Base-by-base conservation (phyloP, 2,888 invertebrate genomes). In the Tenthredo amoena region DNA sequence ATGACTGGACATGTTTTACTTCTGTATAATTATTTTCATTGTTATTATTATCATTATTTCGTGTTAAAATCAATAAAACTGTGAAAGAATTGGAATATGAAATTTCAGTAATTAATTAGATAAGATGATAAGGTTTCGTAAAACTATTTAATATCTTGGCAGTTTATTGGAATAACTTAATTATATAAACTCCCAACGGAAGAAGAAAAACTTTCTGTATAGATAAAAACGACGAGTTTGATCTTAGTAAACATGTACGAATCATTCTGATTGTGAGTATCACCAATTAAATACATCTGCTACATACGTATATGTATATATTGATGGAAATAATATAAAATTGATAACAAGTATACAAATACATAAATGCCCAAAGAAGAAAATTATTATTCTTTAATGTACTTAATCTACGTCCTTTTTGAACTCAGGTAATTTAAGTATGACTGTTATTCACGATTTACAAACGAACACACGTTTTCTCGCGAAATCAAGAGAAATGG, bases 391-490 rank as follows among this genome's bases (percentile, higher is more conserved):
- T 62, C 9, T 77, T 34, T 31, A 31, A 55, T 50, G 15, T 50
- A 55, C 37, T 26, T 31, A 50, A 62, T 40, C 68, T 83, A 68
- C 68, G 65, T 83, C 43, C 47, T 65, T 77, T 83, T 47, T 83
- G 47, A 83, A 83, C 83, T 83, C 83, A 83, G 83, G 83, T 83
- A 83, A 83, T 83, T 83, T 12, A 83, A 83, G 83, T 71, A 71
- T 83, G 71, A 83, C 83, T 71, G 47, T 18, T 47, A 15, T 21
- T 65, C 47, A 71, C 43, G 47, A 21, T 65, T 47, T 47, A 50
- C 9, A 18, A 31, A 47, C 34, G n/a, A 26, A 34, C 18, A 68
- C n/a, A 26, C n/a, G 2, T 47, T 47, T n/a, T 26, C 21, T 40
- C 10, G n/a, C 2, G 15, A 81, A 58, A n/a, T 12, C 0, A 81